Evolutionary conservation across 1,140 invertebrate genomes (phyloP).

Genomic region (Dreissena rostriformis): DNA sequence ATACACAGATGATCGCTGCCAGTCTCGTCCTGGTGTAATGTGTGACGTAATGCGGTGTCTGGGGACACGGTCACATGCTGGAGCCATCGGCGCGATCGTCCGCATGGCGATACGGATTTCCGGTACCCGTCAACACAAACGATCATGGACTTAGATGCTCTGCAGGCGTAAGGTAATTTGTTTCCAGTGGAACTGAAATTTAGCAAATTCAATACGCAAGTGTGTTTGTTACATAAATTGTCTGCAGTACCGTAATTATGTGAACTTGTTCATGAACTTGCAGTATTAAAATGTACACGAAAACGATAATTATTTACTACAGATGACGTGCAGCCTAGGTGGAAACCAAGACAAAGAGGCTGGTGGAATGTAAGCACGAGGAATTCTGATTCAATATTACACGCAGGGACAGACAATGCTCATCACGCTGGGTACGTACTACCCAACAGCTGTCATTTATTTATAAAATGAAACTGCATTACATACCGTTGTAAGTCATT

Average conservation of each 20-base stretch:
- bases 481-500: background rate
- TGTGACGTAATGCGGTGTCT: background rate
- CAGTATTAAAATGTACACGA: too few relatives aligned
- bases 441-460: background rate
- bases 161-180: conserved; percentile 21
- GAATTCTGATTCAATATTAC: conserved; percentile 75
- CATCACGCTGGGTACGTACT: conserved; percentile 41
- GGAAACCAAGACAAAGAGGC: conserved; percentile 76
- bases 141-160: conserved; percentile 33
- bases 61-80: conserved; percentile 25
- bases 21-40: background rate
- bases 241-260: too few relatives aligned
- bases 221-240: too few relatives aligned
- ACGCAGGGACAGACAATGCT: conserved; percentile 61
- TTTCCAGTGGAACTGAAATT: too few relatives aligned
- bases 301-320: too few relatives aligned
- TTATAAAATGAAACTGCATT: background rate
- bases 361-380: conserved; percentile 78
- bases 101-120: conserved; percentile 32
- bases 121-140: conserved; percentile 12
- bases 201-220: too few relatives aligned
- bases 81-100: conserved; percentile 40
- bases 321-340: conserved; percentile 47
- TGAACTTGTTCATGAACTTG: too few relatives aligned
- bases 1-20: background rate